phyloP scores from a whole-genome alignment of 2,113 vertebrate species.

The Dipodomys merriami region DNA sequence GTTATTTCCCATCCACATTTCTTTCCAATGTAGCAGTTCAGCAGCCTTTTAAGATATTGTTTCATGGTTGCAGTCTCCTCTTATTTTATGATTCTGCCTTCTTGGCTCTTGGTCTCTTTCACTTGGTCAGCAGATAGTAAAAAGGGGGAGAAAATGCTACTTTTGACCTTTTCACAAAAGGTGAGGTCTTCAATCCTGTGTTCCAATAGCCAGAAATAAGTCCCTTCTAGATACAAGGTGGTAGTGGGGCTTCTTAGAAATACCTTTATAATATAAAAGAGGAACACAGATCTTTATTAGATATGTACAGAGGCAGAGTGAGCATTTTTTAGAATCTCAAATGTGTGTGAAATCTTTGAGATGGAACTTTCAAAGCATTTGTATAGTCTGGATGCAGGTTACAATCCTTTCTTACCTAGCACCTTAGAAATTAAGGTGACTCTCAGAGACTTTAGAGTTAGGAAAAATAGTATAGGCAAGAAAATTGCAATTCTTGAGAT shows the following conservation, averaged over 20 bases:
- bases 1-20: background rate
- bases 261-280: background rate
- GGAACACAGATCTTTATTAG: background rate
- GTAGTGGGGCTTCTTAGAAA: background rate
- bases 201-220: background rate
- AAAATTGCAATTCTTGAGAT: background rate
- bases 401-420: background rate
- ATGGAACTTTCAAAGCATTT: background rate
- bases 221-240: background rate
- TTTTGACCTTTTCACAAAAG: background rate
- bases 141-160: background rate
- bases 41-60: background rate
- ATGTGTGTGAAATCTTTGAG: background rate
- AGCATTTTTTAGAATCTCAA: background rate
- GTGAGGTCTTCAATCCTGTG: background rate
- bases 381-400: background rate
- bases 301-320: background rate
- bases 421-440: background rate
- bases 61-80: background rate
- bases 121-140: background rate
- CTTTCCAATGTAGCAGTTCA: background rate
- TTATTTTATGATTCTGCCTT: background rate
- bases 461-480: conserved; percentile 11
- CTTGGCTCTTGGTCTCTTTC: conserved; percentile 2
- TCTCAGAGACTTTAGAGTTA: background rate